These are phyloP conservation scores for Perccottus glenii DNA, from an alignment of 2,113 vertebrate genomes.

Conservation along the genomic window DNA sequence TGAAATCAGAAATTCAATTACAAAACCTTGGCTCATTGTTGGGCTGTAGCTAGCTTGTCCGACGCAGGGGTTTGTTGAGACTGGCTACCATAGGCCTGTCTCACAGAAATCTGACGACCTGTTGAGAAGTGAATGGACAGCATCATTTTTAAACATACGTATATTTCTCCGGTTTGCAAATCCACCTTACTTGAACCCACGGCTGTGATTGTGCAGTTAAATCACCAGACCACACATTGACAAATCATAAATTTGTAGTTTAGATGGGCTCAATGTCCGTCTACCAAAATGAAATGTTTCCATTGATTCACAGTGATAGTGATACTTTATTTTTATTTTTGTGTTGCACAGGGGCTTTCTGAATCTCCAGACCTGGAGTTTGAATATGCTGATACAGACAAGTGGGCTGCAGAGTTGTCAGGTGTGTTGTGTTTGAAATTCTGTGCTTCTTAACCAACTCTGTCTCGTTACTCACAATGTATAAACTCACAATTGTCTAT, in stretches of 20 bases:
- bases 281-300: too few species aligned
- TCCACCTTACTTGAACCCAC: too few species aligned
- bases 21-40: not conserved
- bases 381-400: slow-evolving; percentile 94
- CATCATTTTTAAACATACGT: not conserved
- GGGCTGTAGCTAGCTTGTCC: not conserved
- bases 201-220: too few species aligned
- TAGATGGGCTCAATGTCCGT: too few species aligned
- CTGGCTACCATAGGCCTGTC: slow-evolving; percentile 30
- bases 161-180: too few species aligned
- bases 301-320: not conserved
- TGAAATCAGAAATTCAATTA: not conserved
- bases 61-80: slow-evolving; percentile 11
- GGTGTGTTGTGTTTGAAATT: slow-evolving; percentile 73
- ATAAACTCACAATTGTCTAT: not conserved
- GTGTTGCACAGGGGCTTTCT: slow-evolving; percentile 83
- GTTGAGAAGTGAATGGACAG: not conserved
- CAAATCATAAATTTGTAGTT: too few species aligned
- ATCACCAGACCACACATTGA: too few species aligned
- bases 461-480: not conserved
- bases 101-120: slow-evolving; percentile 13
- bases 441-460: not conserved
- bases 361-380: slow-evolving; percentile 97
- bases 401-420: slow-evolving; percentile 92
- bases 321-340: not conserved